Evolutionary conservation across 1,140 invertebrate species (phyloP).

Genomic region (Muscidifurax raptorellus): DNA sequence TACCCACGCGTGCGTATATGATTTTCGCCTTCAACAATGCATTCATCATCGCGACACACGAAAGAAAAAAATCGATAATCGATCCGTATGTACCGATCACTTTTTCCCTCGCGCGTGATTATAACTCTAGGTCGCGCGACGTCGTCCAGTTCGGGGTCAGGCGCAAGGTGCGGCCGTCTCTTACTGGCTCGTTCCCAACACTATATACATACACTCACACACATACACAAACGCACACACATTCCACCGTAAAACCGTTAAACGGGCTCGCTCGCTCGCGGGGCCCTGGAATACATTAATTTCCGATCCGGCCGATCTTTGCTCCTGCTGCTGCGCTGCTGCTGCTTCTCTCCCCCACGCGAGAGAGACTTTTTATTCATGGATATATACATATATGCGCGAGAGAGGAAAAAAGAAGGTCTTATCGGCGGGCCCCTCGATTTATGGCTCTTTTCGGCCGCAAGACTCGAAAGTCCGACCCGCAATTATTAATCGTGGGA

Average conservation of each 20-base stretch:
- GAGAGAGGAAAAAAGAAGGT: neutral
- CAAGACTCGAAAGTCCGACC: neutral
- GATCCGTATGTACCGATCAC: neutral
- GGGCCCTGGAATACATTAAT: conserved; percentile 6
- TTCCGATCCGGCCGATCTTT: conserved; percentile 2
- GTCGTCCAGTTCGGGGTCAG: neutral
- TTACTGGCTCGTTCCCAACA: neutral
- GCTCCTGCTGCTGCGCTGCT: neutral
- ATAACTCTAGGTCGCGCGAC: conserved; percentile 1
- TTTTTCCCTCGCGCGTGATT: neutral
- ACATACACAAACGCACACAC: neutral
- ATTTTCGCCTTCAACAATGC: too few species aligned
- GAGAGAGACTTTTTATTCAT: neutral
- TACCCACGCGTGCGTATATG: neutral
- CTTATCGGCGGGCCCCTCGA: neutral
- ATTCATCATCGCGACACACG: too few species aligned
- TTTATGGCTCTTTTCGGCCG: neutral
- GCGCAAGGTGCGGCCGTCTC: conserved; percentile 1
- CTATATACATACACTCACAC: neutral
- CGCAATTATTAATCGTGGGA: conserved; percentile 12
- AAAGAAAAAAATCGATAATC: neutral
- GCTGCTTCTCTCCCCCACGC: neutral
- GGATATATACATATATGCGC: neutral
- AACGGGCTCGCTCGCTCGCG: neutral
- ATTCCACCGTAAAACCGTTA: conserved; percentile 17